phyloP scores from a whole-genome alignment of 1,140 invertebrate genomes.

The Battus philenor region DNA sequence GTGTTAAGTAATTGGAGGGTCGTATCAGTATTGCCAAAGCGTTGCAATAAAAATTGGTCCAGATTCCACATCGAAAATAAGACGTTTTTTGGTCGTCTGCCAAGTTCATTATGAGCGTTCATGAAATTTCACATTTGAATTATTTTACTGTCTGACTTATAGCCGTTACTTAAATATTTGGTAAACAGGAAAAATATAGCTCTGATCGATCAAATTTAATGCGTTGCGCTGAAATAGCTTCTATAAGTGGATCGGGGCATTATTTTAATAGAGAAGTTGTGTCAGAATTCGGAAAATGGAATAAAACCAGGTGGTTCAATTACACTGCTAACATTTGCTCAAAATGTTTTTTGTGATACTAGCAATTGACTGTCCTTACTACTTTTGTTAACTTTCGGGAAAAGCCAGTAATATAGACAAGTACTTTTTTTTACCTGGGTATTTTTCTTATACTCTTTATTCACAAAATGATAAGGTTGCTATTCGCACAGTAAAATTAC shows the following conservation, averaged over 20 bases:
- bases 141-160: slow-evolving; percentile 76
- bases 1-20: slow-evolving; percentile 23
- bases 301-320: slow-evolving; percentile 14
- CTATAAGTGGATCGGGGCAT: slow-evolving; percentile 54
- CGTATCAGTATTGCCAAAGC: slow-evolving; percentile 59
- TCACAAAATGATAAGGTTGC: too few species aligned
- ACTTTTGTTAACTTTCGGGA: too few species aligned
- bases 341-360: too few species aligned
- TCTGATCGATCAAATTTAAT: slow-evolving; percentile 74
- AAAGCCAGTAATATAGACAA: too few species aligned
- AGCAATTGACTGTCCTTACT: too few species aligned
- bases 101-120: slow-evolving; percentile 76
- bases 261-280: slow-evolving; percentile 24
- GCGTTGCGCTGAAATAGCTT: slow-evolving; percentile 55
- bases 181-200: slow-evolving; percentile 76
- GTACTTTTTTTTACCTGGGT: too few species aligned
- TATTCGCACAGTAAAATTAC: too few species aligned
- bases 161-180: slow-evolving; percentile 76
- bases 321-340: too few species aligned
- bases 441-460: too few species aligned
- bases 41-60: slow-evolving; percentile 74
- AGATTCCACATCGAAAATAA: slow-evolving; percentile 76
- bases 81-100: slow-evolving; percentile 73
- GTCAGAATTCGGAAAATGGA: slow-evolving; percentile 18
- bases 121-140: slow-evolving; percentile 76